A percentile compares a stretch with the other conserved stretches of the same genome.
Conservation (phyloP, 1,140 invertebrate species). For the Drosophila subobscura region DNA sequence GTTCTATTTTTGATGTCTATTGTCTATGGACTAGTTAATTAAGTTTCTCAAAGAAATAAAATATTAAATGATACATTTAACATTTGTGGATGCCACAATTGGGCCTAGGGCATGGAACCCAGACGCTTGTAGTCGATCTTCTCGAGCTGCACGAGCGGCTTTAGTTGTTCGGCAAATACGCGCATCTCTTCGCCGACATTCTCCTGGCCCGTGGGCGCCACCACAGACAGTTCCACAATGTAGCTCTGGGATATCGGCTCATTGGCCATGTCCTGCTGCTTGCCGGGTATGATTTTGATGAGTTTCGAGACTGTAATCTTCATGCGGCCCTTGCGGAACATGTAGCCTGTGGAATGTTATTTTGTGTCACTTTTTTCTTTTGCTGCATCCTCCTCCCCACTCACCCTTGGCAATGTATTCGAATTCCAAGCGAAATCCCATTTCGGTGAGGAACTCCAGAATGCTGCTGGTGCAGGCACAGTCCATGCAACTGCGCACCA, state of each 20-base stretch:
- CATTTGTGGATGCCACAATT: neutral
- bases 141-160: conserved; percentile 94
- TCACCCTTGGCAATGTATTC: conserved; percentile 95
- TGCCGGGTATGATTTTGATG: conserved; percentile 92
- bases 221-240: conserved; percentile 95
- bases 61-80: too few species aligned
- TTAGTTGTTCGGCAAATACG: conserved; percentile 96
- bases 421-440: conserved; percentile 95
- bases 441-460: conserved; percentile 95
- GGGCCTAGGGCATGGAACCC: conserved; percentile 85
- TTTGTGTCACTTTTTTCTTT: neutral
- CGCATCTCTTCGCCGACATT: conserved; percentile 98
- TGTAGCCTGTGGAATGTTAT: conserved; percentile 87
- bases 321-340: conserved; percentile 98
- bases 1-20: conserved; percentile 4
- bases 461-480: conserved; percentile 95
- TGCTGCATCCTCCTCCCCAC: too few species aligned
- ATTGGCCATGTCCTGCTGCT: conserved; percentile 87
- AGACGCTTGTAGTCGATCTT: conserved; percentile 95
- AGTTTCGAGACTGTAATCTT: conserved; percentile 98
- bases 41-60: conserved; percentile 5
- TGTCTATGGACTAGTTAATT: conserved; percentile 13
- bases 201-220: conserved; percentile 96
- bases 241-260: conserved; percentile 96
- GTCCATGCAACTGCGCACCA: conserved; percentile 95